phyloP scores from a whole-genome alignment of 2,797 vertebrate species.

The Falco rusticolus region DNA sequence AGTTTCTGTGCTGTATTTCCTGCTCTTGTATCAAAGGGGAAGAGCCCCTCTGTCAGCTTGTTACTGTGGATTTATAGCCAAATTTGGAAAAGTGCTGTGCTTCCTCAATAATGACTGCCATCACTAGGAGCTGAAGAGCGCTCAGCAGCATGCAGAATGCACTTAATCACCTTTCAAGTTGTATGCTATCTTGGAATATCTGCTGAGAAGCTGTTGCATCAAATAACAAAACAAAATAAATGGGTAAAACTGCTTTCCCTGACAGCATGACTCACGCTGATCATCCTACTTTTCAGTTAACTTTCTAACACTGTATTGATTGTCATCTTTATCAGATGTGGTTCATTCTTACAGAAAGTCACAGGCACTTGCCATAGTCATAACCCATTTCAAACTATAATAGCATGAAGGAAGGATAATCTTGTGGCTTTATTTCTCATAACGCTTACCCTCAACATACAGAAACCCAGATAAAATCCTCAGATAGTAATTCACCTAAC shows the following conservation, averaged over 20 bases:
- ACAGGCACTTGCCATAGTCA: slow-evolving; percentile 57
- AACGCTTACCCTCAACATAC: neutral
- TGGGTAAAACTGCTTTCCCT: slow-evolving; percentile 50
- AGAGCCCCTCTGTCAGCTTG: neutral
- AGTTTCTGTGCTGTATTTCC: neutral
- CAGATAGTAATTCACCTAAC: neutral
- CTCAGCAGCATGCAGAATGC: neutral
- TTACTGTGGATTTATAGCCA: neutral
- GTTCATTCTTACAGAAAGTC: slow-evolving; percentile 72
- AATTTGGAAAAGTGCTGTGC: neutral
- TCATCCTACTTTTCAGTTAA: slow-evolving; percentile 61
- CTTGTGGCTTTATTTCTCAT: slow-evolving; percentile 50
- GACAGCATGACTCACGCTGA: slow-evolving; percentile 64
- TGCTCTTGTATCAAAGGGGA: neutral
- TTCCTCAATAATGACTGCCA: neutral
- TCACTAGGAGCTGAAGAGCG: neutral
- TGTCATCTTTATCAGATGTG: slow-evolving; percentile 55
- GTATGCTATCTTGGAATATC: slow-evolving; percentile 49
- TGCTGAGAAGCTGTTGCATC: slow-evolving; percentile 46
- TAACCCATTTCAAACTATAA: slow-evolving; percentile 56
- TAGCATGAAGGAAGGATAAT: slow-evolving; percentile 9
- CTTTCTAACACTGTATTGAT: slow-evolving; percentile 50
- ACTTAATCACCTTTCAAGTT: neutral
- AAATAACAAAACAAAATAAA: slow-evolving; percentile 56
- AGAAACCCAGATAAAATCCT: slow-evolving; percentile 52